Evolutionary conservation across 1,140 invertebrate species (phyloP).

Genomic region (Pemphigus obesinymphae): DNA sequence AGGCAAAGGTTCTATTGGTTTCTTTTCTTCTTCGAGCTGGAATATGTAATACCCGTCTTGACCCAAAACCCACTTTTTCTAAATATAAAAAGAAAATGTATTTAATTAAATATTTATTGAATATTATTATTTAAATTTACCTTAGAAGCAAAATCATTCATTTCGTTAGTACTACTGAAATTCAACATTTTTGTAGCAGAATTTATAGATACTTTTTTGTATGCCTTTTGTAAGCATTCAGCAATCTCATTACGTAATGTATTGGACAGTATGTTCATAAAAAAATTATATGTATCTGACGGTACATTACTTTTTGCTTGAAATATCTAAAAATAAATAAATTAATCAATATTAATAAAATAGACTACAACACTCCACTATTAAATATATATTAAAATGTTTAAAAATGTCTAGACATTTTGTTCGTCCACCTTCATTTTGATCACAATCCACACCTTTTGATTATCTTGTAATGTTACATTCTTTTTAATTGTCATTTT

Average conservation of each 20-base stretch:
- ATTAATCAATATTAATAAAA: neutral
- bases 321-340: slow-evolving; percentile 60
- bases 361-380: too few relatives aligned
- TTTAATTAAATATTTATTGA: neutral
- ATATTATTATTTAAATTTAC: neutral
- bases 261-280: slow-evolving; percentile 93
- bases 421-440: too few relatives aligned
- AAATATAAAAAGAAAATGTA: slow-evolving; percentile 47
- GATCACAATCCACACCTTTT: too few relatives aligned
- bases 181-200: slow-evolving; percentile 90
- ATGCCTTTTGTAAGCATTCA: slow-evolving; percentile 93
- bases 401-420: too few relatives aligned
- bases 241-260: slow-evolving; percentile 96
- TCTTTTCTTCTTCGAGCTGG: slow-evolving; percentile 58
- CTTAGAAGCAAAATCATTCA: slow-evolving; percentile 21
- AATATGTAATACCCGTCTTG: slow-evolving; percentile 79
- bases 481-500: too few relatives aligned
- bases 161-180: slow-evolving; percentile 52
- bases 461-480: too few relatives aligned
- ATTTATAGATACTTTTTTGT: slow-evolving; percentile 79
- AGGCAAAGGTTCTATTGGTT: slow-evolving; percentile 73
- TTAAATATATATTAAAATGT: too few relatives aligned
- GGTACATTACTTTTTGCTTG: slow-evolving; percentile 91
- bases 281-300: slow-evolving; percentile 90
- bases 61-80: slow-evolving; percentile 73